Evolutionary conservation across 2,888 invertebrate genomes (phyloP).

Genomic region (Xestia rhomboidea): DNA sequence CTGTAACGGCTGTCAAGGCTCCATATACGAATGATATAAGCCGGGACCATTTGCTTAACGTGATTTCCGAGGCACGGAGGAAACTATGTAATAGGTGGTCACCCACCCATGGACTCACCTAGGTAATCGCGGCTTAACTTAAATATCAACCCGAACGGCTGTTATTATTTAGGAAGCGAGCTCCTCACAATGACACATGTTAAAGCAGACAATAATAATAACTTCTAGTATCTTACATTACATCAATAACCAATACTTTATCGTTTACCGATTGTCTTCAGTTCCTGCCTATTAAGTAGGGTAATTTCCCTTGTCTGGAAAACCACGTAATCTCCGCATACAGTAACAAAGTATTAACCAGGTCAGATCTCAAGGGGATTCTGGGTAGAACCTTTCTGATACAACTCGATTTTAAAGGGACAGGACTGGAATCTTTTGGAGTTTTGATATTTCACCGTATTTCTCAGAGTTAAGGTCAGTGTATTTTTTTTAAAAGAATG

Average conservation of each 20-base stretch:
- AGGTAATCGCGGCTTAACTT: too few relatives aligned
- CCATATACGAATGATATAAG: too few relatives aligned
- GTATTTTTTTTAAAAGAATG: conserved; percentile 8
- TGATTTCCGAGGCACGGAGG: too few relatives aligned
- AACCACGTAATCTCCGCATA: conserved; percentile 18
- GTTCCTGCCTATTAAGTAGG: conserved; percentile 1
- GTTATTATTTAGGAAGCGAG: too few relatives aligned
- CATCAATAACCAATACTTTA: not conserved
- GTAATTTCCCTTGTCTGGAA: conserved; percentile 15
- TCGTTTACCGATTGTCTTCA: conserved; percentile 1
- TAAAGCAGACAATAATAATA: not conserved
- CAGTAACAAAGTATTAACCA: conserved; percentile 24
- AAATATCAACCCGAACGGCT: too few relatives aligned
- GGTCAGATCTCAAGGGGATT: conserved; percentile 38
- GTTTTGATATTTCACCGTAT: conserved; percentile 17
- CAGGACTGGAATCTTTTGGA: conserved; percentile 20
- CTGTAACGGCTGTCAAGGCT: too few relatives aligned
- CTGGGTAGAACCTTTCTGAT: conserved; percentile 39
- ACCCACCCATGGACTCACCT: too few relatives aligned
- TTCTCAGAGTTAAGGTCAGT: not conserved
- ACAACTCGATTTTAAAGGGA: conserved; percentile 47
- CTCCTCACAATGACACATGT: not conserved
- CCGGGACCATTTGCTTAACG: too few relatives aligned
- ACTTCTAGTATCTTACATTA: not conserved
- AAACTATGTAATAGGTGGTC: too few relatives aligned